Conservation (phyloP, 2,888 invertebrate genomes). For the Chaitophorus viminalis region DNA sequence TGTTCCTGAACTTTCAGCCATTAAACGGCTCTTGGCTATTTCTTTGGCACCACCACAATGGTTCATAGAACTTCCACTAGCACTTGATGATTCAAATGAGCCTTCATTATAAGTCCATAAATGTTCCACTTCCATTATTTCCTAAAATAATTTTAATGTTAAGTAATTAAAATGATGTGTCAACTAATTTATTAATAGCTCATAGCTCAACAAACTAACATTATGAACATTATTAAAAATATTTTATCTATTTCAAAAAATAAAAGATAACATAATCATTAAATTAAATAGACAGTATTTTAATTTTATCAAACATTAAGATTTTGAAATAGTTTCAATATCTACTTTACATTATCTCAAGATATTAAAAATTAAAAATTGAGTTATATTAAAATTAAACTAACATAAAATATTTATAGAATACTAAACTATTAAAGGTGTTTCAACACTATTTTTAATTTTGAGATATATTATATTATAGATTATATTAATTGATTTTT, state of each 20-base stretch:
- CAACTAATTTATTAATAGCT: no score
- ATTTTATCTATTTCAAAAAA: not conserved
- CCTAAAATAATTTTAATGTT: conserved; percentile 70
- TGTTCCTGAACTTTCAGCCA: conserved; percentile 62
- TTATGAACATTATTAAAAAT: not conserved
- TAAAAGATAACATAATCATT: not conserved
- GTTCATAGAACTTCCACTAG: conserved; percentile 59
- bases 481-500: not conserved
- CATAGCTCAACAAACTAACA: not conserved
- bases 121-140: conserved; percentile 96
- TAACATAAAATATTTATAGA: no score
- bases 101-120: conserved; percentile 93
- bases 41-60: conserved; percentile 57
- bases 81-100: conserved; percentile 68
- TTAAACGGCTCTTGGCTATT: conserved; percentile 55
- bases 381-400: no score
- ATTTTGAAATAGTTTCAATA: no score
- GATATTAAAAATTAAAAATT: no score
- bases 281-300: no score
- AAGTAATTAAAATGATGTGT: not conserved
- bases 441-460: not conserved
- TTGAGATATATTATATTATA: not conserved
- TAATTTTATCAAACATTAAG: no score
- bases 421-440: not conserved
- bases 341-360: no score